Evolutionary conservation across 2,888 invertebrate genomes (phyloP).

Genomic region (Lymantria monacha): DNA sequence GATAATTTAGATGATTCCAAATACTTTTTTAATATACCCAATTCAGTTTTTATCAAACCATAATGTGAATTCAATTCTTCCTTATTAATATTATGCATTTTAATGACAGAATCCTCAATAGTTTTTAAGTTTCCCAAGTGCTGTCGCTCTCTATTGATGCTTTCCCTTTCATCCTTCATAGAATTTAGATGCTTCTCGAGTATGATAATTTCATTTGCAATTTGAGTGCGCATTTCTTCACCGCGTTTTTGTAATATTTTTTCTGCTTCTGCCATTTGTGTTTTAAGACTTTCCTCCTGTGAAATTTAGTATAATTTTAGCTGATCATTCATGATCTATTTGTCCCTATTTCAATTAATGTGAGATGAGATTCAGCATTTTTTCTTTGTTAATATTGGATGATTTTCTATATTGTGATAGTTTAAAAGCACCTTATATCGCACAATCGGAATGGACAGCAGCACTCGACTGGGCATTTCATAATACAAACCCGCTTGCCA

Average conservation of each 20-base stretch:
- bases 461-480: no score
- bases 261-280: conserved; percentile 58
- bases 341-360: no score
- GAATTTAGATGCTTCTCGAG: conserved; percentile 52
- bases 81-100: conserved; percentile 18
- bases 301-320: background rate
- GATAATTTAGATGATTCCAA: conserved; percentile 42
- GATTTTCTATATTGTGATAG: no score
- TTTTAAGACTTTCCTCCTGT: conserved; percentile 61
- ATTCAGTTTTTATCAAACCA: conserved; percentile 52
- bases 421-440: no score
- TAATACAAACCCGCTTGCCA: no score
- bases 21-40: conserved; percentile 49
- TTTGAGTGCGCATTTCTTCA: conserved; percentile 63
- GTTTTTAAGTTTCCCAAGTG: conserved; percentile 31
- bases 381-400: no score
- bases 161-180: conserved; percentile 59
- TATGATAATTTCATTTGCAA: conserved; percentile 54
- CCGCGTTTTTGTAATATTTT: conserved; percentile 49
- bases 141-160: conserved; percentile 49
- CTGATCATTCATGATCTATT: no score
- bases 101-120: conserved; percentile 5
- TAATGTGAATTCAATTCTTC: conserved; percentile 47
- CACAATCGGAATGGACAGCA: no score
- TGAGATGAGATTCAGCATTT: no score